Conservation (phyloP, 92 coral and sea anemone species). For the Metridium senile region DNA sequence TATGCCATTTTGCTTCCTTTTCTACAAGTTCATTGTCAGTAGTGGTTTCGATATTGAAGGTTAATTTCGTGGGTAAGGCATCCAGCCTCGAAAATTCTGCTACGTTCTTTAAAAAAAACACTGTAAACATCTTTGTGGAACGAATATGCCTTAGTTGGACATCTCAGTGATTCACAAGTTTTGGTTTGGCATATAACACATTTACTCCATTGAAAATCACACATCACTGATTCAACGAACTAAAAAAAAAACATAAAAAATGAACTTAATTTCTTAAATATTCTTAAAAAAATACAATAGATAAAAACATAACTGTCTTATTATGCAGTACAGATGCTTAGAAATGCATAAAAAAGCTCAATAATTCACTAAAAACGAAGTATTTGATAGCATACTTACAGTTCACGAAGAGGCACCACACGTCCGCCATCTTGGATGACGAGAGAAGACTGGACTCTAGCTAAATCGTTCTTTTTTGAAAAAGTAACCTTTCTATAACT, state of each 20-base stretch:
- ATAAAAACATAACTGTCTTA: too few species aligned
- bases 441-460: conserved; percentile 36
- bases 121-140: conserved; percentile 41
- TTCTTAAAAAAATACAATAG: too few species aligned
- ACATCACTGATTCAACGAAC: background rate
- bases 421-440: conserved; percentile 48
- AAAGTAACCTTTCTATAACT: background rate
- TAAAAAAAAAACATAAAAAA: background rate
- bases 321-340: too few species aligned
- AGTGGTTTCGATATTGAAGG: conserved; percentile 23
- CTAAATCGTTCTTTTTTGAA: background rate
- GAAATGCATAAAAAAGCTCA: too few species aligned
- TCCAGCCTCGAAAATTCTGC: conserved; percentile 38
- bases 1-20: conserved; percentile 76
- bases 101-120: conserved; percentile 50
- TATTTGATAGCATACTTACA: too few species aligned
- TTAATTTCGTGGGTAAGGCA: conserved; percentile 43
- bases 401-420: conserved; percentile 26
- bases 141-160: conserved; percentile 55
- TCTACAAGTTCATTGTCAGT: conserved; percentile 42
- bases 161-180: conserved; percentile 58
- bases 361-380: too few species aligned
- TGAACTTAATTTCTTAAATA: background rate
- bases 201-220: conserved; percentile 36
- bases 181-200: conserved; percentile 52